These are phyloP conservation scores for Halictus quadricinctus DNA, from an alignment of 2,888 invertebrate species.

Conservation along the genomic window DNA sequence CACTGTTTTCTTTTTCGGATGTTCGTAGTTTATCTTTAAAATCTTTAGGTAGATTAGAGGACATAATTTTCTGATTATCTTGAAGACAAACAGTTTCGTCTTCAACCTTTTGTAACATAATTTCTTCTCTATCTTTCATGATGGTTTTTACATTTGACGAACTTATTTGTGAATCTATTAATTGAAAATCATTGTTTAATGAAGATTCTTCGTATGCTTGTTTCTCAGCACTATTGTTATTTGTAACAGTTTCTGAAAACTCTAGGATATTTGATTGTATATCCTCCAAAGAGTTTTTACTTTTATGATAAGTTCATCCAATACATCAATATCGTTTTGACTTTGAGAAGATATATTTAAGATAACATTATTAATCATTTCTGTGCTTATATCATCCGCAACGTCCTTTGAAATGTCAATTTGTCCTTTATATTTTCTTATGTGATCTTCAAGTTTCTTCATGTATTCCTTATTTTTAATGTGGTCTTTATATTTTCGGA, in stretches of 20 bases:
- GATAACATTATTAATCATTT: conserved; percentile 47
- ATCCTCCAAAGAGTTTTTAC: conserved; percentile 30
- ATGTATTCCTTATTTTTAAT: conserved; percentile 38
- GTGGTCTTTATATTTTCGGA: conserved; percentile 43
- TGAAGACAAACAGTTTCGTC: conserved; percentile 34
- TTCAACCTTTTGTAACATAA: conserved; percentile 38
- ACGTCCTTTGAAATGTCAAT: conserved; percentile 22
- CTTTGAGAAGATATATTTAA: conserved; percentile 49
- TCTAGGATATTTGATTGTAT: conserved; percentile 27
- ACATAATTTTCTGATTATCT: conserved; percentile 31
- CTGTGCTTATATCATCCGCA: conserved; percentile 36
- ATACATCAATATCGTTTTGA: conserved; percentile 50
- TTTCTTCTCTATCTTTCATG: conserved; percentile 22
- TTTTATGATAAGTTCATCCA: conserved; percentile 36
- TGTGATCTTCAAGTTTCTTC: conserved; percentile 38
- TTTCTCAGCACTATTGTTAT: conserved; percentile 38
- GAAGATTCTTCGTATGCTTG: conserved; percentile 30
- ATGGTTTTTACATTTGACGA: not conserved
- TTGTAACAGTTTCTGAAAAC: conserved; percentile 38
- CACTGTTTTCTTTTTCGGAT: conserved; percentile 49
- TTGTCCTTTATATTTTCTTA: conserved; percentile 45
- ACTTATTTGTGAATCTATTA: conserved; percentile 21
- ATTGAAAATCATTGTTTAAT: conserved; percentile 12
- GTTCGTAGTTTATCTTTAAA: conserved; percentile 58
- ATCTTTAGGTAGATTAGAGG: conserved; percentile 59